Base-by-base conservation (phyloP, 1,140 invertebrate genomes). In the Drosophila littoralis region DNA sequence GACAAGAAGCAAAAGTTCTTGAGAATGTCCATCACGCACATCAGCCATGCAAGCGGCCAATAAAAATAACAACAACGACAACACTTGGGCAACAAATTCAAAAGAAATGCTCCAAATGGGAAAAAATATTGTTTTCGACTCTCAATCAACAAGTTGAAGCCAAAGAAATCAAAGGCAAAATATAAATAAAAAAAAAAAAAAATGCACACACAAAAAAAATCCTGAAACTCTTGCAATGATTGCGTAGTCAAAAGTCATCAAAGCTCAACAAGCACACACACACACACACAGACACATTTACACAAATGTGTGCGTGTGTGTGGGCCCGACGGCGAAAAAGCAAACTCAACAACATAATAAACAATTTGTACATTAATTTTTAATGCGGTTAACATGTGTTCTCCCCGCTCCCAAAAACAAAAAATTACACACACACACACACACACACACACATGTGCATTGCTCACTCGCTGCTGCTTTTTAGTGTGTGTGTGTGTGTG, bases 361-460 rank as follows among this genome's bases (percentile, higher is more conserved):
- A 89, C 84, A 89, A 89, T 89, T 89, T 89, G 84, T 89, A 89
- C 74, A 89, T 84, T 89, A 78, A 84, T 89, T 78, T 89, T 89
- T 89, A 89, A 89, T 89, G 84, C 80, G 83, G 80, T 89, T 88
- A 88, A 88, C 83, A 88, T 89, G 74, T 88, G 83, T 89, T 73
- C 52, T 38, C 38, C 61, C 70, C 75, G 52, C 59, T 42, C 52
- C 38, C 28, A 43, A 28, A 28, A 28, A 28, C 4, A 5, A 28
- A 28, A 28, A 28, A 28, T 28, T 28, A 28, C 22, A 28, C 22
- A 22, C 0, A 22, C 22, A 9, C 38, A 13, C 60, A 55, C 72
- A 45, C 33, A 50, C 58, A 46, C 57, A 51, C 40, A 50, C 40
- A 48, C 48, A 28, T 22, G 43, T 58, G 52, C 51, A 46, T 38